Percentiles rank a stretch among this genome's conserved stretches.
Conservation (phyloP, 2,888 invertebrate genomes). For the Apodemia zela region DNA sequence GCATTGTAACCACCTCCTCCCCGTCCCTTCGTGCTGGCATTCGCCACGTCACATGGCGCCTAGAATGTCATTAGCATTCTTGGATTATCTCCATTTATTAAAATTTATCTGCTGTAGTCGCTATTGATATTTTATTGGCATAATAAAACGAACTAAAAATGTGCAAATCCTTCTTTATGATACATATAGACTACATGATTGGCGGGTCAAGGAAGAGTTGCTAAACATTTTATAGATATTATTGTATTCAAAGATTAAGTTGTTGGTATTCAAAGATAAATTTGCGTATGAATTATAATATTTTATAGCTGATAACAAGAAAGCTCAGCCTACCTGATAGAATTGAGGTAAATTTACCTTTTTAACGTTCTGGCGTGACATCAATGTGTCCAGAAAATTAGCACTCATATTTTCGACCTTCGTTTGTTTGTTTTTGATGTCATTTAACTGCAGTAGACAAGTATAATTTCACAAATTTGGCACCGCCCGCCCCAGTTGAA, state of each 20-base stretch:
- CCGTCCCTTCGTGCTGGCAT: conserved; percentile 30
- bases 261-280: background rate
- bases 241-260: conserved; percentile 2
- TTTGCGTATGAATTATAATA: background rate
- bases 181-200: background rate
- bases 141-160: conserved; percentile 12
- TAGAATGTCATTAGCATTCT: conserved; percentile 23
- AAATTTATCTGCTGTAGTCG: conserved; percentile 4
- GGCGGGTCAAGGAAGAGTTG: conserved; percentile 2
- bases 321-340: too few relatives aligned
- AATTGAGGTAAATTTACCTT: too few relatives aligned
- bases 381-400: too few relatives aligned
- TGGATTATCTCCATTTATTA: conserved; percentile 31
- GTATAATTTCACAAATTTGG: too few relatives aligned
- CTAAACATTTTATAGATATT: background rate
- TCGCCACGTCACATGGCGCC: conserved; percentile 25
- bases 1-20: conserved; percentile 28
- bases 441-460: too few relatives aligned
- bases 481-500: too few relatives aligned
- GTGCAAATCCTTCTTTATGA: conserved; percentile 10
- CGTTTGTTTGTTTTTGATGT: too few relatives aligned
- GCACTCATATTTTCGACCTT: too few relatives aligned
- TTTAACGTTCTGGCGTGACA: too few relatives aligned
- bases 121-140: conserved; percentile 12
- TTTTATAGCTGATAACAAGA: too few relatives aligned